A percentile compares a stretch with the other conserved stretches of the same genome.
Evolutionary conservation across 2,797 vertebrate genomes (phyloP).

Genomic region (Aythya fuligula): DNA sequence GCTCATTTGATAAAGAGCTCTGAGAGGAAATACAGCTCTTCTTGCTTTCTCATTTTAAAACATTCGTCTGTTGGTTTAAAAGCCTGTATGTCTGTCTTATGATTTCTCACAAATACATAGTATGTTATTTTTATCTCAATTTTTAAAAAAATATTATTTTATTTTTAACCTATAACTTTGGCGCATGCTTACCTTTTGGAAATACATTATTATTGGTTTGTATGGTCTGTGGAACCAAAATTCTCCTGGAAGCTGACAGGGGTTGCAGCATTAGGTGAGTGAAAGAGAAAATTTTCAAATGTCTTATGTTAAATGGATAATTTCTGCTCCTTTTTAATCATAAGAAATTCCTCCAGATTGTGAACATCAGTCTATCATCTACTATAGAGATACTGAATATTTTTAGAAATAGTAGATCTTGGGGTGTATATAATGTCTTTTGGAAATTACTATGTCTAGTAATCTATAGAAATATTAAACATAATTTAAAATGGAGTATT

Average conservation of each 20-base stretch:
- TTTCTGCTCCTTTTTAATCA: neutral
- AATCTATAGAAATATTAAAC: neutral
- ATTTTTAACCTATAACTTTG: neutral
- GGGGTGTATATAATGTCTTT: neutral
- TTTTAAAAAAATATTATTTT: neutral
- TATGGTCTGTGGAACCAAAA: neutral
- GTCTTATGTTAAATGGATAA: neutral
- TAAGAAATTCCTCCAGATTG: neutral
- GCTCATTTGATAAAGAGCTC: neutral
- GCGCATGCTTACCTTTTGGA: neutral
- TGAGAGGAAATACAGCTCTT: neutral
- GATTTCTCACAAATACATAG: neutral
- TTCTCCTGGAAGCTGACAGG: neutral
- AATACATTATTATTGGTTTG: neutral
- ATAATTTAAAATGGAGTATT: neutral
- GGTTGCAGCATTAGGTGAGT: constrained; percentile 10
- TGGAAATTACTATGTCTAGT: neutral
- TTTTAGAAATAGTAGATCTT: neutral
- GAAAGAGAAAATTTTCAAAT: neutral
- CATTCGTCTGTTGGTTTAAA: neutral
- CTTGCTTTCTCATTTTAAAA: constrained; percentile 11
- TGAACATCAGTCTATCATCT: neutral
- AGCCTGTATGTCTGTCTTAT: neutral
- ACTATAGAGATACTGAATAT: neutral
- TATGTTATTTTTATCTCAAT: neutral